Conservation (phyloP, 2,888 invertebrate genomes). For the Palloptera scutellata region DNA sequence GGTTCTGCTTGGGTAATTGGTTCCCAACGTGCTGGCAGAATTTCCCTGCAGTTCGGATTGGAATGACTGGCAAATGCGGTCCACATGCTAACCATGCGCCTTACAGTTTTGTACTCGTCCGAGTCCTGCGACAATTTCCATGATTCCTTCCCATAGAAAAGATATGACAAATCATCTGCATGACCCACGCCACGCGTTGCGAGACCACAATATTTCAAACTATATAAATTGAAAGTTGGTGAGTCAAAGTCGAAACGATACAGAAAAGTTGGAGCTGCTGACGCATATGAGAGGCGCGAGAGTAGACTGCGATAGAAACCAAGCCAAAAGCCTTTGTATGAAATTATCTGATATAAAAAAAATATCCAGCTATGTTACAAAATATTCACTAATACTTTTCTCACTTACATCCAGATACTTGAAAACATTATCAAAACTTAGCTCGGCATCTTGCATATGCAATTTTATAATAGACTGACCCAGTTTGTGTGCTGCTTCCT, state of each 20-base stretch:
- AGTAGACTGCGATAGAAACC: slow-evolving; percentile 54
- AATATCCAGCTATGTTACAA: neutral
- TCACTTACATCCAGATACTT: slow-evolving; percentile 42
- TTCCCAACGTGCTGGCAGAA: slow-evolving; percentile 50
- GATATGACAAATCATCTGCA: slow-evolving; percentile 61
- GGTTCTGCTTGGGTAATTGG: slow-evolving; percentile 37
- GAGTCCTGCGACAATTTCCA: slow-evolving; percentile 51
- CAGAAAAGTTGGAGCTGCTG: slow-evolving; percentile 55
- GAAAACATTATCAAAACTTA: slow-evolving; percentile 32
- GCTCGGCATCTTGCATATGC: slow-evolving; percentile 50
- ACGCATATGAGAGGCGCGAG: slow-evolving; percentile 48
- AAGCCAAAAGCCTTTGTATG: slow-evolving; percentile 60
- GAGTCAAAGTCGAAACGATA: slow-evolving; percentile 63
- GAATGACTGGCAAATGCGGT: slow-evolving; percentile 59
- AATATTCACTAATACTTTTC: neutral
- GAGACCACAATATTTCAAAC: slow-evolving; percentile 50
- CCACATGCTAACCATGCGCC: slow-evolving; percentile 58
- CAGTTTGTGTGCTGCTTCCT: slow-evolving; percentile 46
- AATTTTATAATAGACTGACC: slow-evolving; percentile 52
- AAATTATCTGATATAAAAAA: slow-evolving; percentile 46
- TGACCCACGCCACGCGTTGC: slow-evolving; percentile 57
- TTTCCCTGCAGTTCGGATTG: slow-evolving; percentile 57
- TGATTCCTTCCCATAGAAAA: slow-evolving; percentile 57
- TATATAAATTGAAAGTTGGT: slow-evolving; percentile 52
- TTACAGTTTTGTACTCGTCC: slow-evolving; percentile 58